These are phyloP conservation scores for Dasysyrphus tricinctus DNA, from an alignment of 2,888 invertebrate genomes.

Conservation along the genomic window DNA sequence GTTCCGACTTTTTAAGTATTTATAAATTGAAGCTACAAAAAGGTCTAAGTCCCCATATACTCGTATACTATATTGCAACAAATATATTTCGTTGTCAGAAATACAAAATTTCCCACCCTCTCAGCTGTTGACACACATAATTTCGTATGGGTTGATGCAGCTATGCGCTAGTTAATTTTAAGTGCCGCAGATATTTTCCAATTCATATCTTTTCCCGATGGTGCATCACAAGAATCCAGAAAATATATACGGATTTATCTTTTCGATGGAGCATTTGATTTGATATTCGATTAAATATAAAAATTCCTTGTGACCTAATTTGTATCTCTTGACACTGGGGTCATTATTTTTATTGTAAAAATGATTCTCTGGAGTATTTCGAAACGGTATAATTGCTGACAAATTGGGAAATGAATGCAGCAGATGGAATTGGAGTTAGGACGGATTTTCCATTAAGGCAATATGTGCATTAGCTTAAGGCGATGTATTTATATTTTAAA, in stretches of 20 bases:
- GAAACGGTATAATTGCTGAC: conserved; percentile 44
- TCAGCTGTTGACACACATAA: conserved; percentile 29
- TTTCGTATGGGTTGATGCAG: conserved; percentile 7
- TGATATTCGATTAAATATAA: conserved; percentile 30
- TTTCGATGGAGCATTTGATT: conserved; percentile 15
- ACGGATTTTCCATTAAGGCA: neutral
- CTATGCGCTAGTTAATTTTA: conserved; percentile 13
- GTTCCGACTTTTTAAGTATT: neutral
- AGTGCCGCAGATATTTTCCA: conserved; percentile 10
- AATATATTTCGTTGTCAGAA: conserved; percentile 33
- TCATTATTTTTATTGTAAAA: conserved; percentile 38
- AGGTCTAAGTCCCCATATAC: neutral
- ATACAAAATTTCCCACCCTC: conserved; percentile 45
- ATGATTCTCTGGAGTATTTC: conserved; percentile 56
- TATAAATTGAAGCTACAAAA: conserved; percentile 7
- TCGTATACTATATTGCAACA: neutral
- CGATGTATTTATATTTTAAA: neutral
- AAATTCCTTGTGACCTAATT: conserved; percentile 60
- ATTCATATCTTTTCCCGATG: conserved; percentile 3
- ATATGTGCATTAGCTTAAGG: neutral
- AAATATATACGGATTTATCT: neutral
- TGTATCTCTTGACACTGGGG: conserved; percentile 37
- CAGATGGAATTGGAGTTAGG: neutral
- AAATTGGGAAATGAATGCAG: conserved; percentile 24
- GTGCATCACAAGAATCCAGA: neutral